These are phyloP conservation scores for Paramormyrops kingsleyae DNA, from an alignment of 2,113 vertebrate genomes.

Conservation along the genomic window DNA sequence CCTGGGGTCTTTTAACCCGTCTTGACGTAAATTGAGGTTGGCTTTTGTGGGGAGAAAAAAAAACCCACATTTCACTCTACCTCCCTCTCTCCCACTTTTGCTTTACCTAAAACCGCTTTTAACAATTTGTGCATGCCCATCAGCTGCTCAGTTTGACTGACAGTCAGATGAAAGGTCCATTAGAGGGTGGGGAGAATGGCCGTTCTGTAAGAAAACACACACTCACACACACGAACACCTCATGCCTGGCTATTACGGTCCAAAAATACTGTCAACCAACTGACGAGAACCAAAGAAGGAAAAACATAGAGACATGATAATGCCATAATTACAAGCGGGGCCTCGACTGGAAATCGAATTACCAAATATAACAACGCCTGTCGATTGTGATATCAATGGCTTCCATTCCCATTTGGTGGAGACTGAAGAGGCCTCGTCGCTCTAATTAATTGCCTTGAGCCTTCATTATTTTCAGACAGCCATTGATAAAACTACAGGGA, in stretches of 20 bases:
- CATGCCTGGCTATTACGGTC: slow-evolving; percentile 22
- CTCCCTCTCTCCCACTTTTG: slow-evolving; percentile 68
- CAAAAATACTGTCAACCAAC: slow-evolving; percentile 35
- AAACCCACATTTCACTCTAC: slow-evolving; percentile 63
- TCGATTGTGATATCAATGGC: slow-evolving; percentile 56
- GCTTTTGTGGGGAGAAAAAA: slow-evolving; percentile 71
- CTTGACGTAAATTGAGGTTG: slow-evolving; percentile 99
- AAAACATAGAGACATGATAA: slow-evolving; percentile 46
- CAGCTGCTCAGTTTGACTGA: slow-evolving; percentile 76
- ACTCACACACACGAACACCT: neutral
- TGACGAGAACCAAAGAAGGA: slow-evolving; percentile 32
- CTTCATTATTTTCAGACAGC: slow-evolving; percentile 52
- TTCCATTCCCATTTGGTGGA: slow-evolving; percentile 41
- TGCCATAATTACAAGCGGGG: slow-evolving; percentile 47
- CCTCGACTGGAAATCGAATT: slow-evolving; percentile 51
- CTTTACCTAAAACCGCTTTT: slow-evolving; percentile 83
- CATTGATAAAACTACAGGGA: slow-evolving; percentile 48
- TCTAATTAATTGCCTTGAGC: slow-evolving; percentile 55
- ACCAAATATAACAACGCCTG: slow-evolving; percentile 49
- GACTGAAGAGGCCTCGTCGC: slow-evolving; percentile 30
- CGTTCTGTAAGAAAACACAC: slow-evolving; percentile 31
- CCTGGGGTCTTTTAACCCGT: slow-evolving; percentile 91
- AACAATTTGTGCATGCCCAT: slow-evolving; percentile 76
- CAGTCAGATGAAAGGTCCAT: slow-evolving; percentile 66
- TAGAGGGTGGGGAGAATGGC: slow-evolving; percentile 60